A percentile compares a stretch with the other conserved stretches of the same genome.
Evolutionary conservation across 30 jellyfish, hydroid and myxozoan genomes (phyloP).

Genomic region (Haliclystus octoradiatus): DNA sequence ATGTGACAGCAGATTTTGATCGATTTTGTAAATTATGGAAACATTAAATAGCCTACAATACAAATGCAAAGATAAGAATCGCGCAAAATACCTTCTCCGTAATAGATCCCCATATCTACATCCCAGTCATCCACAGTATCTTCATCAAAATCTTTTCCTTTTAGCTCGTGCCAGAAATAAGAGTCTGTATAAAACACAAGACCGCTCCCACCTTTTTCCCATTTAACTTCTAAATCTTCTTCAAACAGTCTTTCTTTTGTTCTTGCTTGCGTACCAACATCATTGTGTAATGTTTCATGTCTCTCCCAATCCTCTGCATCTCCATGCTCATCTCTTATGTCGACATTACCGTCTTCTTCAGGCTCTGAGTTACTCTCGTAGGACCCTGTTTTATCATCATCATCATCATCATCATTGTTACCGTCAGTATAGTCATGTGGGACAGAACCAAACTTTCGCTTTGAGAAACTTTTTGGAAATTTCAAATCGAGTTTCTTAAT

Average conservation of each 20-base stretch:
- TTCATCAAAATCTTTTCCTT: constrained; percentile 78
- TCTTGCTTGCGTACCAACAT: constrained; percentile 57
- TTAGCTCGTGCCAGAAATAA: constrained; percentile 69
- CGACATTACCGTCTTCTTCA: not conserved
- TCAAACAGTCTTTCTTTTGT: constrained; percentile 65
- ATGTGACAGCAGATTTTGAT: too few relatives aligned
- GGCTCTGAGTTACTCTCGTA: not conserved
- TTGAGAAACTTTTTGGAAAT: constrained; percentile 23
- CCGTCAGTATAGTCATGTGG: constrained; percentile 25
- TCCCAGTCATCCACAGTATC: constrained; percentile 86
- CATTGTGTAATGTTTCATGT: constrained; percentile 62
- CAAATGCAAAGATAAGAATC: too few relatives aligned
- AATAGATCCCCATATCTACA: constrained; percentile 56
- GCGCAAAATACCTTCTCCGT: constrained; percentile 48
- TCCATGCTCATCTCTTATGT: not conserved
- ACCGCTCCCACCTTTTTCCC: constrained; percentile 90
- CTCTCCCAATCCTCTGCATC: constrained; percentile 89
- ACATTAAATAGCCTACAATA: too few relatives aligned
- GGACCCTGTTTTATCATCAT: not conserved
- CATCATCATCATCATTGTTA: not conserved
- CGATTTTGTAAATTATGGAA: too few relatives aligned
- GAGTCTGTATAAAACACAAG: constrained; percentile 69
- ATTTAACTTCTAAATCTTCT: constrained; percentile 63
- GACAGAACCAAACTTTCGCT: constrained; percentile 15
- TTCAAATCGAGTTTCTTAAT: constrained; percentile 28